Base-by-base conservation (phyloP, 2,888 invertebrate genomes). In the Trypoxylon attenuatum region DNA sequence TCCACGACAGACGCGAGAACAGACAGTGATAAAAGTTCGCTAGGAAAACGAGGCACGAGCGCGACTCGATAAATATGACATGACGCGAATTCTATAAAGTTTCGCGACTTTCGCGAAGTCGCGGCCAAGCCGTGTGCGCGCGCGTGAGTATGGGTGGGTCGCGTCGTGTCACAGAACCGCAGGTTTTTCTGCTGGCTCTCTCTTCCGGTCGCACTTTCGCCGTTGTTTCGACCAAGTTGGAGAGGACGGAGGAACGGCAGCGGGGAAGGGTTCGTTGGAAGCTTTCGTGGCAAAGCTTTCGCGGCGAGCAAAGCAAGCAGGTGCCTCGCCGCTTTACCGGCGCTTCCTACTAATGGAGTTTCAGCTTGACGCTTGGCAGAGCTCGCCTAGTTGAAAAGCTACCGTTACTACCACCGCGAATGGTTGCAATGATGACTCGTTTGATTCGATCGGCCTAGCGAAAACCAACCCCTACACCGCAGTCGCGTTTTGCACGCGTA, bases 321-420 rank as follows among this genome's bases (percentile, higher is more conserved):
- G n/a, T n/a, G 25, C 43, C 39, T 29, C 25, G 27, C 25, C 63
- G 63, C 51, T 67, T 64, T 65, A 57, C 51, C 47, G 33, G 39
- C 50, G 60, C 56, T 47, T 53, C 54, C 38, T 45, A 52, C 61
- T 74, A 74, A 74, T 74, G 71, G 75, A 69, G 72, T 72, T 72
- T 75, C 69, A 55, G 63, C 66, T 60, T 46, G 38, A 58, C 58
- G 57, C 68, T 42, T 16, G 18, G 29, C 53, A 23, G 19, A 49
- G 38, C 65, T 43, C 29, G 55, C 42, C 69, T 49, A 29, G 58
- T 42, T 49, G 53, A 51, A 71, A 69, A 75, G 56, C 66, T 53
- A 25, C 27, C 1, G n/a, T n/a, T n/a, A n/a, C n/a, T n/a, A n/a
- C n/a, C n/a, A n/a, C n/a, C 62, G 56, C 43, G 58, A 58, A 67